phyloP scores from a whole-genome alignment of 2,113 vertebrate genomes.

The Hyperopisus bebe region DNA sequence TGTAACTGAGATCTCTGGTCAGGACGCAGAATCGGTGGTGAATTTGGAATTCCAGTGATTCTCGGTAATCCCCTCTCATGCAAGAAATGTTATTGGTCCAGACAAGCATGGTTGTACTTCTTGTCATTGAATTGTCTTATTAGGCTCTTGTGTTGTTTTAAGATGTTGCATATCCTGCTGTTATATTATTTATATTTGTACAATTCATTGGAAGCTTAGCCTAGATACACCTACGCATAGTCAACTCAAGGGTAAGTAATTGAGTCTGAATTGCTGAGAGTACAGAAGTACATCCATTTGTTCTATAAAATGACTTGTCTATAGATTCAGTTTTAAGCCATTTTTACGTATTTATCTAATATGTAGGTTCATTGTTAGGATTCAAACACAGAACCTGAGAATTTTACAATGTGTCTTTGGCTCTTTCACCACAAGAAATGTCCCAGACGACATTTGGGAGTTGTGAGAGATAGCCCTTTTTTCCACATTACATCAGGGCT shows the following conservation, averaged over 20 bases:
- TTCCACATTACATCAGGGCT: background rate
- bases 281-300: background rate
- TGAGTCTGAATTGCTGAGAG: background rate
- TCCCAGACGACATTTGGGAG: background rate
- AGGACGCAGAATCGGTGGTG: background rate
- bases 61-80: background rate
- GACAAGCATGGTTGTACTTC: background rate
- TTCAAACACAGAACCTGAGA: background rate
- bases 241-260: background rate
- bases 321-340: background rate
- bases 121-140: background rate
- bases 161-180: background rate
- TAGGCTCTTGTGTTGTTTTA: background rate
- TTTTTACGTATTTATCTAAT: background rate
- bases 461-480: background rate
- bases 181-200: background rate
- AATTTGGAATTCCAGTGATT: background rate
- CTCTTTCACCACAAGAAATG: background rate
- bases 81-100: background rate
- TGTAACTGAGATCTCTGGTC: constrained; percentile 19
- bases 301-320: background rate
- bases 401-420: background rate
- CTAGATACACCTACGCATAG: background rate
- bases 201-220: background rate
- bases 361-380: background rate